phyloP scores from a whole-genome alignment of 92 coral and sea anemone genomes.

The Plumapathes pennacea region DNA sequence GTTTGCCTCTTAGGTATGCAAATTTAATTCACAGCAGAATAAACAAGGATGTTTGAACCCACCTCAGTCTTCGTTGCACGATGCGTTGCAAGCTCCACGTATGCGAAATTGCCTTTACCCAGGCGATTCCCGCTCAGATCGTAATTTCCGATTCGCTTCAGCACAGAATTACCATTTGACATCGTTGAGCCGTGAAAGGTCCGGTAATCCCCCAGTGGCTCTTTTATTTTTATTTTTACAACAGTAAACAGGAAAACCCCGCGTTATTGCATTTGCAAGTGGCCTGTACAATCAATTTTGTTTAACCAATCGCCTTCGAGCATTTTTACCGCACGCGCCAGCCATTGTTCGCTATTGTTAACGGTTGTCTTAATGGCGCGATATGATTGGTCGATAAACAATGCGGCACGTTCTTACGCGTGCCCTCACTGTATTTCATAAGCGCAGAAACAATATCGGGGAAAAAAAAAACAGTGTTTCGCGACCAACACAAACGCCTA shows the following conservation, averaged over 20 bases:
- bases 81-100: conserved; percentile 88
- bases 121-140: conserved; percentile 78
- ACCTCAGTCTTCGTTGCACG: conserved; percentile 88
- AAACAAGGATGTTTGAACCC: conserved; percentile 7
- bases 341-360: conserved; percentile 77
- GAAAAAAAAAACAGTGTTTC: conserved; percentile 18
- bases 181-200: conserved; percentile 16
- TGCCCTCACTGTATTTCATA: conserved; percentile 48
- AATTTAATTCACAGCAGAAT: conserved; percentile 2
- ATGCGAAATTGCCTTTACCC: conserved; percentile 95
- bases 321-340: conserved; percentile 91
- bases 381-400: conserved; percentile 76
- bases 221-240: no score
- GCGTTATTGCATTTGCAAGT: conserved; percentile 55
- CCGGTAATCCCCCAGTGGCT: conserved; percentile 20
- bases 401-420: conserved; percentile 88
- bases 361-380: conserved; percentile 49
- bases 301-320: conserved; percentile 67
- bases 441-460: no score
- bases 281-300: conserved; percentile 76
- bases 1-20: conserved; percentile 43
- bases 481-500: conserved; percentile 37
- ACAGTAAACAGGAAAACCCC: conserved; percentile 62
- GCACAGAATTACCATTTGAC: conserved; percentile 24
- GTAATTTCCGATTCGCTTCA: conserved; percentile 90